Evolutionary conservation across 2,113 vertebrate species (phyloP).

Genomic region (Jaculus jaculus): DNA sequence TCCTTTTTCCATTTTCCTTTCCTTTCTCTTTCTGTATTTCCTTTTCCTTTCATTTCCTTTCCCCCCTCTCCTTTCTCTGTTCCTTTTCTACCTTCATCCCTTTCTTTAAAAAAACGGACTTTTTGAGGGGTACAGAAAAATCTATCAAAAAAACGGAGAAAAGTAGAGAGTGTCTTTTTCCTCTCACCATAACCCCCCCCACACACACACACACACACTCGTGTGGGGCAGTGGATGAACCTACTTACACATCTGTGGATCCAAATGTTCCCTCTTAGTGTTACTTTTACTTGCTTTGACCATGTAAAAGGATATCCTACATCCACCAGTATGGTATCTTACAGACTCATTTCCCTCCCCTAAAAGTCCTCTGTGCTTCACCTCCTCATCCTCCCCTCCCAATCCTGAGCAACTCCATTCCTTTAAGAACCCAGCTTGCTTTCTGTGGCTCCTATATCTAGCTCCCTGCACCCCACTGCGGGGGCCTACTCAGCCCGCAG

Average conservation of each 20-base stretch:
- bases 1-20: background rate
- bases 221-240: background rate
- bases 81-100: background rate
- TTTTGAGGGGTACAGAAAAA: background rate
- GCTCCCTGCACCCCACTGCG: background rate
- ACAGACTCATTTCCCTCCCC: background rate
- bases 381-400: background rate
- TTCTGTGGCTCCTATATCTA: background rate
- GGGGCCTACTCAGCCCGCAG: too few relatives aligned
- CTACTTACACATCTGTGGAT: background rate
- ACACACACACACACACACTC: background rate
- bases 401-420: background rate
- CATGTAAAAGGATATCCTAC: too few relatives aligned
- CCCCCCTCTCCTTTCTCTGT: too few relatives aligned
- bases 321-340: background rate
- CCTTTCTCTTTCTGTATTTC: background rate
- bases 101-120: background rate
- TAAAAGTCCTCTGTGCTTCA: background rate
- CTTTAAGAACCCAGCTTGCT: conserved; percentile 23
- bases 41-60: background rate
- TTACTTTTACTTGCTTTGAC: background rate
- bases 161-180: background rate
- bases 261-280: background rate
- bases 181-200: background rate
- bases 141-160: background rate